Evolutionary conservation across 2,888 invertebrate genomes (phyloP).

Genomic region (Pseudococcus jackbeardsleyi): DNA sequence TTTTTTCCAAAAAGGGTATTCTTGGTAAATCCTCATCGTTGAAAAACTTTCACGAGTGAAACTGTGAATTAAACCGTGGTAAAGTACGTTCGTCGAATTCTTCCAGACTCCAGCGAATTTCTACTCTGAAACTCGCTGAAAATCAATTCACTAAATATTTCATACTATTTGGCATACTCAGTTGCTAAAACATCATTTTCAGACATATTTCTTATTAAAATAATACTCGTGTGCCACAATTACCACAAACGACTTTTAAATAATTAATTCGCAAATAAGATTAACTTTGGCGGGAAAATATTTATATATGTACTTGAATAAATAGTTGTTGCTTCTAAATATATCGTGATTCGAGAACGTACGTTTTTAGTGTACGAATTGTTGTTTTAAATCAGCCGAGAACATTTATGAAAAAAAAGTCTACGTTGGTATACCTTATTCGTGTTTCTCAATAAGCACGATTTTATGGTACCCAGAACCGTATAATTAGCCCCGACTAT

Average conservation of each 20-base stretch:
- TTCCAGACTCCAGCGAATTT: background rate
- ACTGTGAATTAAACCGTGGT: background rate
- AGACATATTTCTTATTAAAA: background rate
- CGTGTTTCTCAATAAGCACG: constrained; percentile 27
- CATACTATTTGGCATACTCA: background rate
- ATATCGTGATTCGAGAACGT: background rate
- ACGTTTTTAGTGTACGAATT: background rate
- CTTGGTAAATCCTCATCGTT: constrained; percentile 13
- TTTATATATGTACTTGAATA: background rate
- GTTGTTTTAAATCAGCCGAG: background rate
- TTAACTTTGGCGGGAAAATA: background rate
- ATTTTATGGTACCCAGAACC: background rate
- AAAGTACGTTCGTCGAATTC: constrained; percentile 31
- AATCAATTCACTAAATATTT: constrained; percentile 11
- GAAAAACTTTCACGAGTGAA: constrained; percentile 22
- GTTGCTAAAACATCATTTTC: background rate
- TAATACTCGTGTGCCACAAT: background rate
- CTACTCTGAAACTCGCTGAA: background rate
- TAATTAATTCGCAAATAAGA: constrained; percentile 16
- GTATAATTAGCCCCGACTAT: background rate
- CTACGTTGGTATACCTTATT: background rate
- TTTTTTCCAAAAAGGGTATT: constrained; percentile 16
- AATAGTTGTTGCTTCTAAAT: background rate
- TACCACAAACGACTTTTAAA: background rate
- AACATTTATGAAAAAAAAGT: background rate